A percentile compares a stretch with the other conserved stretches of the same genome.
phyloP scores from a whole-genome alignment of 2,888 invertebrate genomes.

The Polydrusus cervinus region DNA sequence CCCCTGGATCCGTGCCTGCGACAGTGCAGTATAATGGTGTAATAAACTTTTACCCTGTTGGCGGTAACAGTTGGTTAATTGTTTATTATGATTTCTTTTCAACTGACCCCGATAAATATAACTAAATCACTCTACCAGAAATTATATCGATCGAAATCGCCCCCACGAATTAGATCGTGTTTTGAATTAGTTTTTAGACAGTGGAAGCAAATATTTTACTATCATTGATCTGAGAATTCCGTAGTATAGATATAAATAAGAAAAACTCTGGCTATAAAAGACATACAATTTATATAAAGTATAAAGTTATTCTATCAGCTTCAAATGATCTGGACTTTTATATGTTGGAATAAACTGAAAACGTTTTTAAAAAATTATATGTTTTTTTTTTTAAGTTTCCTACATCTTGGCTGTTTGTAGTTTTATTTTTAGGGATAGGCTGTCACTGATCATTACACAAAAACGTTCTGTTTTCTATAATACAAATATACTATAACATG shows the following conservation, averaged over 20 bases:
- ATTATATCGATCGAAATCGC: background rate
- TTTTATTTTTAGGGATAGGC: no score
- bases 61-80: background rate
- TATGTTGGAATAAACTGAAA: no score
- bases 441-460: no score
- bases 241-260: background rate
- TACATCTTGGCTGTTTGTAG: no score
- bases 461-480: no score
- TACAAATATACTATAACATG: no score
- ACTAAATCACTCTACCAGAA: constrained; percentile 3
- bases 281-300: constrained; percentile 54
- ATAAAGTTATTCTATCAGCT: constrained; percentile 50
- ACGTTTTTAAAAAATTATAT: no score
- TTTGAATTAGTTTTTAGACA: constrained; percentile 7
- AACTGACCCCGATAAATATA: background rate
- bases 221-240: background rate
- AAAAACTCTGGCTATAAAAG: constrained; percentile 3
- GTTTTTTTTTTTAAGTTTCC: no score
- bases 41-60: no score
- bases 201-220: constrained; percentile 12
- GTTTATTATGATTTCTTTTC: background rate
- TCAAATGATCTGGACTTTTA: constrained; percentile 51
- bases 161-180: background rate
- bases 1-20: no score
- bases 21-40: no score